Percentiles rank a stretch among this genome's conserved stretches.
These are phyloP conservation scores for Seison nebaliae DNA, from an alignment of 1,140 invertebrate genomes.

Conservation along the genomic window DNA sequence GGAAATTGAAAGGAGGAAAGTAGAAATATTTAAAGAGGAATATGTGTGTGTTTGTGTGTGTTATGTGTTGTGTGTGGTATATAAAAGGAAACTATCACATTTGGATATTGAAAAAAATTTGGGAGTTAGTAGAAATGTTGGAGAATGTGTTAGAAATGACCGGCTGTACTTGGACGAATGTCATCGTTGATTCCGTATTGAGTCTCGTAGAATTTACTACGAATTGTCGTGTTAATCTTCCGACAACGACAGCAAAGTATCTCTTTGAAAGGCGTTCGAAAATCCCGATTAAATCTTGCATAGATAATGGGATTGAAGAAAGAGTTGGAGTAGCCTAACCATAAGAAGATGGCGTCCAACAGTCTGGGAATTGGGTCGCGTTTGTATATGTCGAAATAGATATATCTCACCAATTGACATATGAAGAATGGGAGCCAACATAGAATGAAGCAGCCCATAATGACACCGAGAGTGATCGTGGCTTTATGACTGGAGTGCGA, in stretches of 20 bases:
- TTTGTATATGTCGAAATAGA: background rate
- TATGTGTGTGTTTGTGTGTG: no score
- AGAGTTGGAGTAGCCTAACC: slow-evolving; percentile 32
- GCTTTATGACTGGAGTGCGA: slow-evolving; percentile 40
- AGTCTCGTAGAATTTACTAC: no score
- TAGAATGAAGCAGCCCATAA: slow-evolving; percentile 35
- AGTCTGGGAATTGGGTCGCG: slow-evolving; percentile 19
- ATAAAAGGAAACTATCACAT: no score
- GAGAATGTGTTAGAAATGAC: no score
- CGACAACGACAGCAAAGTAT: slow-evolving; percentile 30
- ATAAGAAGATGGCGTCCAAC: slow-evolving; percentile 25
- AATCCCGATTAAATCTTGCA: slow-evolving; percentile 32
- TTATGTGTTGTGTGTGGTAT: no score
- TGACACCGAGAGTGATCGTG: slow-evolving; percentile 46
- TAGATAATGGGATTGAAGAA: slow-evolving; percentile 34
- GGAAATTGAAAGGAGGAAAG: no score
- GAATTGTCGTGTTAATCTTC: slow-evolving; percentile 20
- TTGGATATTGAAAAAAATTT: no score
- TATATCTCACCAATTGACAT: slow-evolving; percentile 33
- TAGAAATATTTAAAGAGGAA: no score
- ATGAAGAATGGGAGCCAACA: slow-evolving; percentile 38
- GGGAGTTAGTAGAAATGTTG: no score
- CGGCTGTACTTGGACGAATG: no score
- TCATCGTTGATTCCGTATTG: no score
- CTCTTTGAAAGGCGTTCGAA: slow-evolving; percentile 31